A percentile compares a stretch with the other conserved stretches of the same genome.
Evolutionary conservation across 64 coral and sea anemone genomes (phyloP).

Genomic region (Actinia tenebrosa): DNA sequence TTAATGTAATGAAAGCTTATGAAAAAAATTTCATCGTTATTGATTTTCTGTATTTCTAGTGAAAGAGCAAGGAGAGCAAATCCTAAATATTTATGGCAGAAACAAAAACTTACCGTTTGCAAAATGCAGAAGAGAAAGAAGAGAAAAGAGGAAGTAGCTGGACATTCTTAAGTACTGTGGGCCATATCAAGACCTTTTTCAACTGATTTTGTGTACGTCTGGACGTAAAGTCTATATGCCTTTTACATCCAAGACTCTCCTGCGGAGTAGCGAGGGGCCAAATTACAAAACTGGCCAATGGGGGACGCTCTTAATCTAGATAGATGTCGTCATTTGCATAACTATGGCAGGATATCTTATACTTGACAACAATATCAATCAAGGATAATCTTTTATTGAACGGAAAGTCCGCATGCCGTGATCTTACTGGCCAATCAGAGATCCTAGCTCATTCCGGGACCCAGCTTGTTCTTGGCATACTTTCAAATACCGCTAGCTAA

Average conservation of each 20-base stretch:
- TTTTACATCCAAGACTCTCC: too few species aligned
- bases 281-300: background rate
- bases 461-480: background rate
- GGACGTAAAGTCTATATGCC: too few species aligned
- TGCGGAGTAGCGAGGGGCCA: too few species aligned
- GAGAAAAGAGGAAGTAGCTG: background rate
- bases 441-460: too few species aligned
- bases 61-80: too few species aligned
- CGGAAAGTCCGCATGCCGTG: too few species aligned
- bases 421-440: too few species aligned
- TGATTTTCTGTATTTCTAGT: too few species aligned
- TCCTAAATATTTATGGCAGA: background rate
- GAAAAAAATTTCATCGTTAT: too few species aligned
- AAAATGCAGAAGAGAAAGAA: background rate
- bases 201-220: too few species aligned
- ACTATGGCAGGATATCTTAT: background rate
- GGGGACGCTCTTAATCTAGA: background rate
- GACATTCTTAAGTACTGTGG: background rate
- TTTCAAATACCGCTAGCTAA: background rate
- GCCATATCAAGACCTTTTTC: background rate
- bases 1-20: too few species aligned
- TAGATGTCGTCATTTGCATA: background rate
- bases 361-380: too few species aligned
- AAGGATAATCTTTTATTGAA: background rate
- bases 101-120: background rate